These are phyloP conservation scores for Ormyrus rosae DNA, from an alignment of 2,888 invertebrate genomes.

Conservation along the genomic window DNA sequence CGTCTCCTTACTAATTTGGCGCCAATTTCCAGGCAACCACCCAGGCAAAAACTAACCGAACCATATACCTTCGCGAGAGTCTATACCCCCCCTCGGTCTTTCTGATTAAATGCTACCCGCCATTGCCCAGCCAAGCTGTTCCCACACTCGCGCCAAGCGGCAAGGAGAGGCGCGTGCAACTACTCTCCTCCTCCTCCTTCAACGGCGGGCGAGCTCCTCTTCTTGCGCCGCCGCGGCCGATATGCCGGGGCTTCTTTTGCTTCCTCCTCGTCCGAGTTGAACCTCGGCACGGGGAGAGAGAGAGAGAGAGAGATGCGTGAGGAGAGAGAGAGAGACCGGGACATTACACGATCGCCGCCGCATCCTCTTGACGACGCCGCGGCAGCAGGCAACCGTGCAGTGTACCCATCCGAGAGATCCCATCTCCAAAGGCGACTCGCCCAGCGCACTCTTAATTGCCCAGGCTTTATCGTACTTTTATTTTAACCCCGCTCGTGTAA, in stretches of 20 bases:
- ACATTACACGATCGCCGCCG: neutral
- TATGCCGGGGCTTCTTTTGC: too few relatives aligned
- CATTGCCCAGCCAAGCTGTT: constrained; percentile 62
- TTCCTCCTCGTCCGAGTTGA: constrained; percentile 51
- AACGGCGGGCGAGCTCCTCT: constrained; percentile 28
- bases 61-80: constrained; percentile 64
- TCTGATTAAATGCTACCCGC: constrained; percentile 75
- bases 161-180: constrained; percentile 60
- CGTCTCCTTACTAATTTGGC: constrained; percentile 76
- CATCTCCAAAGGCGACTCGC: too few relatives aligned
- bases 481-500: too few relatives aligned
- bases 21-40: constrained; percentile 76
- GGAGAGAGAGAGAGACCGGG: constrained; percentile 14
- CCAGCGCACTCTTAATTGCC: too few relatives aligned
- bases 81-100: constrained; percentile 56
- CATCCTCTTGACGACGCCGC: neutral
- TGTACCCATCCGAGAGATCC: too few relatives aligned
- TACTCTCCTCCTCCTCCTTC: constrained; percentile 59
- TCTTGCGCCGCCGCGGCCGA: constrained; percentile 10
- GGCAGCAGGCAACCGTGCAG: too few relatives aligned
- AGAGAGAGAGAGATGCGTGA: constrained; percentile 39
- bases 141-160: constrained; percentile 64
- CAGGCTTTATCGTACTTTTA: too few relatives aligned
- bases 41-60: constrained; percentile 75
- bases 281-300: constrained; percentile 35